Evolutionary conservation across 1,140 invertebrate species (phyloP).

Genomic region (Drosophila erecta): DNA sequence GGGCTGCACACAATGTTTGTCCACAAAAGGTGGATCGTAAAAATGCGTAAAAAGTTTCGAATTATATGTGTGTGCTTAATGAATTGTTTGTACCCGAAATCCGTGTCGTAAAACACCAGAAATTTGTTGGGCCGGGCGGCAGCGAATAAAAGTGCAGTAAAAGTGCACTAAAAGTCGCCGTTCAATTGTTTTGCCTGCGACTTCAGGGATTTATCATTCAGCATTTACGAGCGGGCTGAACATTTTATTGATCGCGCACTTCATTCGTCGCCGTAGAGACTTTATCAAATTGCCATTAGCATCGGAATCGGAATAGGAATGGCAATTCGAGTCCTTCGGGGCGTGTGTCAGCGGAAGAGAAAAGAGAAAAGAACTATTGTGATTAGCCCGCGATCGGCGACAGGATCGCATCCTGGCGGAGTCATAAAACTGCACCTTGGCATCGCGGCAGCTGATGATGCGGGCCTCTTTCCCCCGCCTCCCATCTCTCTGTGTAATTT

Average conservation of each 20-base stretch:
- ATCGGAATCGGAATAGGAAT: not conserved
- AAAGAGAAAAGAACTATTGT: slow-evolving; percentile 32
- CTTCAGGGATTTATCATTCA: slow-evolving; percentile 31
- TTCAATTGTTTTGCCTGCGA: slow-evolving; percentile 2
- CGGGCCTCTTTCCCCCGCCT: slow-evolving; percentile 11
- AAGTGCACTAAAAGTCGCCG: slow-evolving; percentile 4
- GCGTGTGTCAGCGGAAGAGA: slow-evolving; percentile 29
- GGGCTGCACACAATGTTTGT: slow-evolving; percentile 34
- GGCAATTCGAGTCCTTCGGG: slow-evolving; percentile 5
- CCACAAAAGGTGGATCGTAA: slow-evolving; percentile 39
- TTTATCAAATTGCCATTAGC: slow-evolving; percentile 51
- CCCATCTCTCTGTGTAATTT: not conserved
- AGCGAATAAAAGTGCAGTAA: slow-evolving; percentile 12
- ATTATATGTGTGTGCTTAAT: slow-evolving; percentile 28
- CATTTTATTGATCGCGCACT: slow-evolving; percentile 39
- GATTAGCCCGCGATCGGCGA: slow-evolving; percentile 37
- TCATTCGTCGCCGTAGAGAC: slow-evolving; percentile 8
- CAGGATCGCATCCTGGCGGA: slow-evolving; percentile 2
- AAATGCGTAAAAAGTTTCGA: slow-evolving; percentile 48
- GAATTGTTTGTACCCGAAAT: slow-evolving; percentile 34
- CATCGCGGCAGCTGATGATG: slow-evolving; percentile 35
- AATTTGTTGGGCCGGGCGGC: slow-evolving; percentile 2
- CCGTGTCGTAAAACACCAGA: slow-evolving; percentile 18
- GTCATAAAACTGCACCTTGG: slow-evolving; percentile 50
- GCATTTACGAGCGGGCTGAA: slow-evolving; percentile 32